phyloP scores from a whole-genome alignment of 2,113 vertebrate species.

The Pungitius pungitius region DNA sequence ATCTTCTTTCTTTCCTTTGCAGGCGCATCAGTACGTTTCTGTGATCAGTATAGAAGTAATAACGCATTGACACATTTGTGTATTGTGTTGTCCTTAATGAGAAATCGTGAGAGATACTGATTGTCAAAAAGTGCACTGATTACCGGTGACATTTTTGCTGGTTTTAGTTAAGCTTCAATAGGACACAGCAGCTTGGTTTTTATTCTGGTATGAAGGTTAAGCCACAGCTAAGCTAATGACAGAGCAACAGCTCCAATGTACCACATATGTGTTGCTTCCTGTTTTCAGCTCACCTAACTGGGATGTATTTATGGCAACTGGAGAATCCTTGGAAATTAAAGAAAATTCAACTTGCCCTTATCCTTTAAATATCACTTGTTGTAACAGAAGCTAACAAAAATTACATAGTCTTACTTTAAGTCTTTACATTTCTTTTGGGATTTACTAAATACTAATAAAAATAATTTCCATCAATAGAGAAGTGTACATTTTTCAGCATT shows the following conservation, averaged over 20 bases:
- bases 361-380: background rate
- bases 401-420: background rate
- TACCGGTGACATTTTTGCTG: background rate
- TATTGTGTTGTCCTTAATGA: background rate
- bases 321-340: background rate
- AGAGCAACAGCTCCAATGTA: background rate
- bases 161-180: background rate
- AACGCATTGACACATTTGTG: background rate
- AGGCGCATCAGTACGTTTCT: background rate
- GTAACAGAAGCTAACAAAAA: background rate
- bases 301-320: background rate
- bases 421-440: background rate
- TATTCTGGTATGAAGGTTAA: background rate
- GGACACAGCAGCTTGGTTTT: background rate
- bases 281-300: background rate
- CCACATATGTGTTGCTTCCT: background rate
- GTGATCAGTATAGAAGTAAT: background rate
- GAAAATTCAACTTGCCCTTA: background rate
- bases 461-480: background rate
- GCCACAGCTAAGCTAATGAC: background rate
- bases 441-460: constrained; percentile 1
- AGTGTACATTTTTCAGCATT: background rate
- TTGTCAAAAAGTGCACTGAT: background rate
- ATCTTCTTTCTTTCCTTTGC: background rate
- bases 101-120: background rate